Evolutionary conservation across 2,888 invertebrate genomes (phyloP).

Genomic region (Phrixothrix hirtus): DNA sequence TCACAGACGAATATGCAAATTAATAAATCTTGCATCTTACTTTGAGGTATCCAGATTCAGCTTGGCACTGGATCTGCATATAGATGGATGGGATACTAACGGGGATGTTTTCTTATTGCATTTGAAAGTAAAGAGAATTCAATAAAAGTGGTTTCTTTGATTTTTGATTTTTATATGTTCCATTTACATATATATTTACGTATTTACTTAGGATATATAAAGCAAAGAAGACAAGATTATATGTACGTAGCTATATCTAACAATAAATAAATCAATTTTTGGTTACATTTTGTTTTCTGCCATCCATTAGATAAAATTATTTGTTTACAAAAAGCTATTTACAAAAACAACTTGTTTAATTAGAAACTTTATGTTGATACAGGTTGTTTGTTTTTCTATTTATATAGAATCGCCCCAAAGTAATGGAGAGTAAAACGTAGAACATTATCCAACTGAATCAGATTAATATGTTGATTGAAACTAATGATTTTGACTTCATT

Average conservation of each 20-base stretch:
- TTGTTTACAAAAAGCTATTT: too few species aligned
- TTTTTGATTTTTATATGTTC: constrained; percentile 1
- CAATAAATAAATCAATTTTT: too few species aligned
- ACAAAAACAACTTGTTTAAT: too few species aligned
- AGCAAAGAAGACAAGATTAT: too few species aligned
- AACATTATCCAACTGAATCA: constrained; percentile 45
- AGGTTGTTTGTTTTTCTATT: too few species aligned
- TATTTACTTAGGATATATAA: too few species aligned
- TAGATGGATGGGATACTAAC: constrained; percentile 42
- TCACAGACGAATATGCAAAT: constrained; percentile 53
- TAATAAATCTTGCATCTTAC: constrained; percentile 55
- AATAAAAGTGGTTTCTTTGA: constrained; percentile 20
- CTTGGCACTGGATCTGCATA: constrained; percentile 51
- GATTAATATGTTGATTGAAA: constrained; percentile 55
- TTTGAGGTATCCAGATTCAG: constrained; percentile 49
- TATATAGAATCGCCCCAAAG: too few species aligned
- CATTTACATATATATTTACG: constrained; percentile 7
- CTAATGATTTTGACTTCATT: constrained; percentile 54
- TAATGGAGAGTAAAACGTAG: constrained; percentile 48
- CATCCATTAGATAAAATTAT: too few species aligned
- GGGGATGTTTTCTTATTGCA: constrained; percentile 20
- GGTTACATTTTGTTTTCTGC: too few species aligned
- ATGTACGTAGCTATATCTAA: too few species aligned
- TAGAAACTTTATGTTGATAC: too few species aligned
- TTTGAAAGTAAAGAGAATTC: constrained; percentile 20